Evolutionary conservation across 2,113 vertebrate species (phyloP), one percentile per base, ranked within the genome.

Genomic region (Typhlomys cinereus): DNA sequence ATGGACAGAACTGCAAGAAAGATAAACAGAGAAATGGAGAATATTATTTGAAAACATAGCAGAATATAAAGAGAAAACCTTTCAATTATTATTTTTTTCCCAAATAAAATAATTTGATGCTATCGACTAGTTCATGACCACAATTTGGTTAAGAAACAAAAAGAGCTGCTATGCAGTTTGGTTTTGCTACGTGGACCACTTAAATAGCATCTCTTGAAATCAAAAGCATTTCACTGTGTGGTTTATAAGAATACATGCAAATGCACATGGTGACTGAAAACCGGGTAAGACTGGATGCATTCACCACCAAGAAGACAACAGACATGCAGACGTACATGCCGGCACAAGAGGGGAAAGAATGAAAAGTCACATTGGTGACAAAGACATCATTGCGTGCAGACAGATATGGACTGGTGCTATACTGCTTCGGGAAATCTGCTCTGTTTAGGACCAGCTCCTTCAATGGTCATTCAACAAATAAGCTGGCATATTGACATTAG

Each of bases 1-100:
- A 99, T 99, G 87, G 99, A 99, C 41, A 99, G 98, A 96, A 99
- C 99, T 99, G 98, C 46, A 98, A 92, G 79, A 85, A 94, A 97
- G 91, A 96, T 54, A 92, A 97, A 97, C 13, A 97, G 7, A 97
- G 74, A 96, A 96, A 97, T 70, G 54, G 5, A 95, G 69, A 94
- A 66, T 39, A 96, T 97, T 96, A 97, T 73, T 96, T 94, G 54
- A 94, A 92, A 90, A 52, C 88, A 80, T 34, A 94, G 61, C 8
- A 95, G 31, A 94, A 25, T 18, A 73, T 17, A 70, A 91, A 95
- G 59, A 91, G 31, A 94, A 93, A 88, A 7, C 14, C 23, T 94
- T 86, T 91, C 15, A 57, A 94, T 10, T 70, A 64, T 71, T 90
- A 14, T 21, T 92, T 74, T n/a, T 71, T 70, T 52, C 14, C 46